Evolutionary conservation across 2,888 invertebrate species (phyloP), one percentile per base, ranked within the genome.

Genomic region (Tetrapedia diversipes): DNA sequence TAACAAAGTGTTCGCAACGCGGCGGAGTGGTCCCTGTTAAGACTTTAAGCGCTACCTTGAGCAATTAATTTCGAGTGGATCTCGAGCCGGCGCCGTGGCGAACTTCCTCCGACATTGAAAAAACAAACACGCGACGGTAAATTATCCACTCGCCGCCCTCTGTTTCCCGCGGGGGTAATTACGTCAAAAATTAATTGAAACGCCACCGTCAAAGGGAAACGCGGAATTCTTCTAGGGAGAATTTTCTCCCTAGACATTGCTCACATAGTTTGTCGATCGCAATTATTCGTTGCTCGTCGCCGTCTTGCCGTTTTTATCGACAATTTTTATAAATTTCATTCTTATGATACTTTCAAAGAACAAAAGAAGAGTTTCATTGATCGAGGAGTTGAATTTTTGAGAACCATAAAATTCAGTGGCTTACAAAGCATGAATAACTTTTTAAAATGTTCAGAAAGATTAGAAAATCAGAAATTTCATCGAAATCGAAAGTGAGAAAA

Each of bases 41-140:
- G 74, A 70, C 74, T 77, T 72, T 74, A 77, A 79, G 77, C 74
- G 69, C 66, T 43, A 72, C 74, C 72, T 70, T 65, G 57, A 70
- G 69, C 80, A 77, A 82, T 82, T 82, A 82, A 82, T 82, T 82
- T 77, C 71, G 47, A 74, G 77, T 69, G 60, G 66, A 76, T 74
- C 79, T 70, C 66, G 45, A 67, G 59, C 54, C 41, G 66, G 59
- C 29, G 73, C 53, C 51, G 66, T 59, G 56, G 51, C 27, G 39
- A 79, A 77, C 76, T 70, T 77, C 37, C 47, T 51, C 43, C 47
- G 56, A 29, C 73, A 61, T 56, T 61, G 68, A 19, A 68, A 67
- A 67, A 66, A 54, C 51, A 72, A 60, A 67, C 67, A 53, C 22
- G 16, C 71, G 19, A 14, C 27, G 49, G 64, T 65, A 51, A 71